Percentiles rank a stretch among this genome's conserved stretches.
Conservation (phyloP, 1,140 invertebrate genomes). For the Musca vetustissima region DNA sequence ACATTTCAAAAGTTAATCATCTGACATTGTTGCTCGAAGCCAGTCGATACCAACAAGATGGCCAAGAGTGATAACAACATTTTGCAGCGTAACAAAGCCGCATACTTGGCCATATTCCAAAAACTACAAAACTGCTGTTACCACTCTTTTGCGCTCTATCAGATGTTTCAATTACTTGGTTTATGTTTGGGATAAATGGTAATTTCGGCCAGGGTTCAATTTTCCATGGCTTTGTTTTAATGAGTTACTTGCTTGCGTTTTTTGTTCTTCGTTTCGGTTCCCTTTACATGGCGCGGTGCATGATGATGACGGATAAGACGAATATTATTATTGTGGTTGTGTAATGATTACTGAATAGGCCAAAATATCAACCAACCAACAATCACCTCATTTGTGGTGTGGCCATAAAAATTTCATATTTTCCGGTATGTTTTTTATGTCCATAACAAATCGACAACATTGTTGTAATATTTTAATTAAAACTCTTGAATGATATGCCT, state of each 20-base stretch:
- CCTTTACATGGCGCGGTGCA: no score
- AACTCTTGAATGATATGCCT: not conserved
- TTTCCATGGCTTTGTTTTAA: no score
- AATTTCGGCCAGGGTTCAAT: no score
- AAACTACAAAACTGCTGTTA: no score
- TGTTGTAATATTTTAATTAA: not conserved
- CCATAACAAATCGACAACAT: constrained; percentile 19
- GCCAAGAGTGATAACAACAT: constrained; percentile 5
- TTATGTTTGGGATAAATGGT: no score
- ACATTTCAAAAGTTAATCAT: not conserved
- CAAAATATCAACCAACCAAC: not conserved
- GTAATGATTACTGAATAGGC: no score
- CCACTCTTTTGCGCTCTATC: not conserved
- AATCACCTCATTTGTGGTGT: not conserved
- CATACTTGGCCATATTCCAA: no score
- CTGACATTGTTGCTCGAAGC: no score
- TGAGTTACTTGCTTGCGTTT: no score
- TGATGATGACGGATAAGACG: no score
- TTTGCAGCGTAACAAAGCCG: not conserved
- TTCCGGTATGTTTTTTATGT: constrained; percentile 12
- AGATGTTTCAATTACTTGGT: not conserved
- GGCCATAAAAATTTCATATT: constrained; percentile 15
- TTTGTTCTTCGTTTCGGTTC: no score
- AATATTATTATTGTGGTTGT: no score
- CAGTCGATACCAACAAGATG: constrained; percentile 9